These are phyloP conservation scores for Thaleichthys pacificus DNA, from an alignment of 2,797 vertebrate genomes.

Conservation along the genomic window DNA sequence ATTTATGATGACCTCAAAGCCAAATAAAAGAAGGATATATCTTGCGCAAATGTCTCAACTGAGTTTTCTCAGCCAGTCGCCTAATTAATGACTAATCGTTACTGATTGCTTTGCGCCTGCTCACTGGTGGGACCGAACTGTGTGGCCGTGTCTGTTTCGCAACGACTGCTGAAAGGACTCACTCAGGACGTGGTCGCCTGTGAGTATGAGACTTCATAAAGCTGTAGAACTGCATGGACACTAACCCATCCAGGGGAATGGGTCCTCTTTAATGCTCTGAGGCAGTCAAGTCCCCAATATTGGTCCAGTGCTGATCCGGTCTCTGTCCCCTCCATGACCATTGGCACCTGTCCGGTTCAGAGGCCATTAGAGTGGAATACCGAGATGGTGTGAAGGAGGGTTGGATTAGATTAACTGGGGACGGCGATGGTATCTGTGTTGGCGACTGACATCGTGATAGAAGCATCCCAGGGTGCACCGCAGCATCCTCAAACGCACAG, in stretches of 20 bases:
- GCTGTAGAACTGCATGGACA: neutral
- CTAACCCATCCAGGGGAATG: conserved; percentile 25
- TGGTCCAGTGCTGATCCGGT: conserved; percentile 16
- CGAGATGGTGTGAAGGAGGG: conserved; percentile 22
- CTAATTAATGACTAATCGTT: neutral
- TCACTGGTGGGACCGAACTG: conserved; percentile 26
- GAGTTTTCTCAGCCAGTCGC: neutral
- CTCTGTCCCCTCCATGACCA: neutral
- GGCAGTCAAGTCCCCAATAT: conserved; percentile 19
- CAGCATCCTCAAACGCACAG: conserved; percentile 79
- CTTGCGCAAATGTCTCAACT: neutral
- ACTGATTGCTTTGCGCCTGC: conserved; percentile 17
- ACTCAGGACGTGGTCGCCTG: conserved; percentile 5
- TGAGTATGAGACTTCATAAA: conserved; percentile 19
- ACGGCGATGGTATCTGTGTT: conserved; percentile 23
- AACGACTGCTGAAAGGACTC: conserved; percentile 33
- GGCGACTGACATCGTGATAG: conserved; percentile 41
- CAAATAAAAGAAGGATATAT: too few species aligned
- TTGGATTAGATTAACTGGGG: conserved; percentile 32
- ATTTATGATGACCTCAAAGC: too few species aligned
- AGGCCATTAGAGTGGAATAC: neutral
- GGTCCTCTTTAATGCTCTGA: conserved; percentile 24
- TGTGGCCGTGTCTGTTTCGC: conserved; percentile 45
- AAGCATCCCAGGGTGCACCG: conserved; percentile 3
- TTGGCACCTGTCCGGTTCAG: neutral